Evolutionary conservation across 2,113 vertebrate genomes (phyloP), one percentile per base, ranked within the genome.

Genomic region (Erinaceus europaeus): DNA sequence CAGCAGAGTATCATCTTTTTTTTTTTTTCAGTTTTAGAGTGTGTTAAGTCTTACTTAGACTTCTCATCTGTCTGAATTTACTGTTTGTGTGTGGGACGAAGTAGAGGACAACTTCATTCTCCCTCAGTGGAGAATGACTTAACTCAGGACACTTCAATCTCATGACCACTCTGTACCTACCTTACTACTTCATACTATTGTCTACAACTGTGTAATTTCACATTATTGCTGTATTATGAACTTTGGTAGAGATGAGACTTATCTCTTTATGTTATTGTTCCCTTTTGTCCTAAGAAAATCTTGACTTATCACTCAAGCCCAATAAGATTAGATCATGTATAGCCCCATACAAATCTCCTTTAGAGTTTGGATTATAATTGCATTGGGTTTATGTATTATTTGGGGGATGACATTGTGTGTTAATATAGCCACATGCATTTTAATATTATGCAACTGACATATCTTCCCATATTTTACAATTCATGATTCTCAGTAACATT

Each of bases 301-400:
- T 85, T 61, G 50, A 14, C 4, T 10, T 72, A 18, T 62, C 76
- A 21, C 12, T 69, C 29, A 32, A 29, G 10, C 13, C 27, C 68
- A 55, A 79, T 71, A 48, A 15, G 27, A 36, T 90, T 44, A 50
- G 42, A 38, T 61, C n/a, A n/a, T 69, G n/a, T 74, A 34, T n/a
- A 75, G 40, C 23, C 62, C 5, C 10, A 36, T 65, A 38, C 71
- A 74, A 83, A 78, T 18, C 9, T 4, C 5, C 46, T 7, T 76
- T 15, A 74, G 50, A 87, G 81, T 68, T 62, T 82, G 44, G 18
- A 72, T 53, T 82, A 4, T 48, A 85, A 68, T 82, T 86, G 52
- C 6, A 32, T 40, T 88, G 32, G 61, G 25, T 75, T 79, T 72
- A 32, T 75, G 25, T 34, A 65, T 65, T 86, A 59, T 52, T 52